These are phyloP conservation scores for Ophion ventricosus DNA, from an alignment of 2,888 invertebrate species.

Conservation along the genomic window DNA sequence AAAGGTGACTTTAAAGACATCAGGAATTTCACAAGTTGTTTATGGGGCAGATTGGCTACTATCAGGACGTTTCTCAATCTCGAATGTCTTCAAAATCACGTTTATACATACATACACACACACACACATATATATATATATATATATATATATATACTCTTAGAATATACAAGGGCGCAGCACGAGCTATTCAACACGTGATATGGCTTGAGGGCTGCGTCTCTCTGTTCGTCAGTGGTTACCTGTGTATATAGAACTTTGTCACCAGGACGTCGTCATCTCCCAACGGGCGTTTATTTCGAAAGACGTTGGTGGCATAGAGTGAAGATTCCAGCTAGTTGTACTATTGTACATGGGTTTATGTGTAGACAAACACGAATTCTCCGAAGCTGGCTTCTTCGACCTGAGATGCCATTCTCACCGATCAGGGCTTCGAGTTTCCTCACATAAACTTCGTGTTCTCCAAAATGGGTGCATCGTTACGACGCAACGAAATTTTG, in stretches of 20 bases:
- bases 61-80: too few species aligned
- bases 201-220: not conserved
- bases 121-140: too few species aligned
- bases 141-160: not conserved
- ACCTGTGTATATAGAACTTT: not conserved
- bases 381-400: constrained; percentile 28
- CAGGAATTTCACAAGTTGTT: too few species aligned
- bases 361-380: constrained; percentile 12
- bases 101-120: too few species aligned
- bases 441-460: constrained; percentile 7
- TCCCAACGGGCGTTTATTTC: constrained; percentile 41
- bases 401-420: constrained; percentile 41
- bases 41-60: too few species aligned
- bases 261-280: constrained; percentile 18
- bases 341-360: constrained; percentile 16
- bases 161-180: not conserved
- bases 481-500: too few species aligned
- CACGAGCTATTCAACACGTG: not conserved
- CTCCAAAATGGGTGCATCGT: not conserved
- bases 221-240: not conserved
- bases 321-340: constrained; percentile 25
- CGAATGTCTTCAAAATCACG: too few species aligned
- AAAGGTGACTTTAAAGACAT: too few species aligned
- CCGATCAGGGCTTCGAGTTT: constrained; percentile 30
- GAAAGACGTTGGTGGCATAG: constrained; percentile 31